Evolutionary conservation across 2,888 invertebrate genomes (phyloP), one percentile per base, ranked within the genome.

Genomic region (Agrochola lychnidis): DNA sequence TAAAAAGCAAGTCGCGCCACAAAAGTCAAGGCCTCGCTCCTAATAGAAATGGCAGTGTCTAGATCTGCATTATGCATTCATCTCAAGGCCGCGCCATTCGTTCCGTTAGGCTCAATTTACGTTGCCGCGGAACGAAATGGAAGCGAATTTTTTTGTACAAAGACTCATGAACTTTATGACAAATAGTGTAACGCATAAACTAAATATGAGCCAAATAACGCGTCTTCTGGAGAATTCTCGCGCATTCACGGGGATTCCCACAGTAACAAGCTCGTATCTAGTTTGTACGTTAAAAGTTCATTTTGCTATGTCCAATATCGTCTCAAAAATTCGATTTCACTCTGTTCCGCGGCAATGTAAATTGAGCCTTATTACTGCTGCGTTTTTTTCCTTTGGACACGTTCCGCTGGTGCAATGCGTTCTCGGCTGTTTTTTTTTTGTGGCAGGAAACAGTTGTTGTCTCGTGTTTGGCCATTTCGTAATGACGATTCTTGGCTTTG

Each of bases 71-170:
- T 67, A 82, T 89, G 88, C 89, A 89, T 87, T 82, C 78, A 82
- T 85, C 70, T 86, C 91, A 90, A 91, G 90, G 91, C 67, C 88
- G 70, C 68, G 63, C 63, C 85, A 80, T 87, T 89, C 79, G 85
- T 87, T 88, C 84, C 79, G 85, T 82, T 85, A 51, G 51, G 51
- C 51, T 51, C 51, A 22, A 22, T 51, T 51, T 51, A 51, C 51
- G 22, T 9, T 51, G 19, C 22, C 9, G 9, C 19, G 9, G 51
- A 51, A 51, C 7, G 22, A 0, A 22, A 51, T 51, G 2, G 9
- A 7, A 51, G 51, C 51, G 7, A 22, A 2, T 19, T 51, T 22
- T 51, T 51, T 6, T 51, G 9, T 51, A 22, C 51, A 19, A 51
- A 51, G 19, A 19, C 0, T 51, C 22, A 51, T 6, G 48, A 19